Conservation (phyloP, 2,888 invertebrate genomes). For the Epinotia bilunana region DNA sequence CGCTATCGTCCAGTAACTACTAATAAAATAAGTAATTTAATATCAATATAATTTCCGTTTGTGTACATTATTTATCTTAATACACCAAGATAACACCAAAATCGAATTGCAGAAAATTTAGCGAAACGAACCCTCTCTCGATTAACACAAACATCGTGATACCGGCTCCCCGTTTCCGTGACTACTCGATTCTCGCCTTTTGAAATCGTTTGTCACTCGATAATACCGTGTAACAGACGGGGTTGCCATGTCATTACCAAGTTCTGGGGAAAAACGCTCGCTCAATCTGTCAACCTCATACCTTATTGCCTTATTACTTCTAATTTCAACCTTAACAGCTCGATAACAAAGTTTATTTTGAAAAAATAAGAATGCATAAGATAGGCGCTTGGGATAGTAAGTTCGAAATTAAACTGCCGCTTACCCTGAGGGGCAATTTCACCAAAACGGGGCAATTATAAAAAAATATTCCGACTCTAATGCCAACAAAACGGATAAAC, state of each 20-base stretch:
- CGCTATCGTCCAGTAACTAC: too few species aligned
- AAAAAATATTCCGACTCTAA: constrained; percentile 72
- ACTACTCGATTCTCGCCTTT: constrained; percentile 67
- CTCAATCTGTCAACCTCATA: neutral
- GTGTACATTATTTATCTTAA: neutral
- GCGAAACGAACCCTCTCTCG: constrained; percentile 12
- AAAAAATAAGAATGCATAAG: neutral
- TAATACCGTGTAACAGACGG: constrained; percentile 73
- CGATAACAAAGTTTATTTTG: too few species aligned
- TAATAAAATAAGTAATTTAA: too few species aligned
- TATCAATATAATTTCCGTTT: too few species aligned
- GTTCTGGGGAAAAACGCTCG: constrained; percentile 60
- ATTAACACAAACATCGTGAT: constrained; percentile 32
- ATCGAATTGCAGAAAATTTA: neutral
- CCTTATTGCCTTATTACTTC: neutral
- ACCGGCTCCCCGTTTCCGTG: constrained; percentile 47
- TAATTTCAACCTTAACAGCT: constrained; percentile 1
- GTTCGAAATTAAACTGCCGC: constrained; percentile 73
- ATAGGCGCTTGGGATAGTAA: constrained; percentile 3
- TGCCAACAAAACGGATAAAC: constrained; percentile 78
- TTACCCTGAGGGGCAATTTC: constrained; percentile 65
- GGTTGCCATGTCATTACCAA: constrained; percentile 75
- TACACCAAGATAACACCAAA: neutral
- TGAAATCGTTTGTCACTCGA: constrained; percentile 81
- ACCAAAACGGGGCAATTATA: constrained; percentile 67